Evolutionary conservation across 2,797 vertebrate genomes (phyloP), one percentile per base, ranked within the genome.

Genomic region (Poliocrania exsul): DNA sequence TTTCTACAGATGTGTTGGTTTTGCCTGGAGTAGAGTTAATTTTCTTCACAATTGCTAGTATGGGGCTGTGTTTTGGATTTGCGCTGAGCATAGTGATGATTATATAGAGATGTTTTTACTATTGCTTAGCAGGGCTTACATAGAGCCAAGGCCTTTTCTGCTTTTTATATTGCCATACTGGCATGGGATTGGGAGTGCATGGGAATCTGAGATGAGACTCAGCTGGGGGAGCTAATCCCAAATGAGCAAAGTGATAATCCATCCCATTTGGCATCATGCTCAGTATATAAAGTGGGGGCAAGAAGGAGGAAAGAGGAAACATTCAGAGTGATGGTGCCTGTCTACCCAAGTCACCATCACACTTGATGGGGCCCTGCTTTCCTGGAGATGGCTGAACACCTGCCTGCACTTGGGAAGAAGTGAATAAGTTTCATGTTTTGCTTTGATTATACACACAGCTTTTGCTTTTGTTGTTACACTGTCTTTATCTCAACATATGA

Each of bases 111-210:
- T 24, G 7, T 15, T 35, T 38, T 47, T 47, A 5, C 24, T 28
- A 24, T 24, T 13, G 46, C 21, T n/a, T 15, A 50, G 23, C 19
- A 33, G 38, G 6, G 5, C 6, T 53, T 15, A 10, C 46, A 66
- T 13, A 51, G 51, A 38, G n/a, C 7, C 37, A 46, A 46, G 11
- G 51, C 4, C 9, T 58, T 44, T 65, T 33, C 60, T 58, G 8
- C 6, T 51, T 4, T 46, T 51, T 0, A 0, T 17, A 38, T 16
- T 51, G 37, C 9, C 6, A 17, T 0, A 0, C 19, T 58, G 24
- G n/a, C 2, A 18, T 51, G 13, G 13, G 6, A 6, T 12, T 72
- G 24, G 10, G 19, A 6, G 4, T 15, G 4, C 5, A 23, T 66
- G 51, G 19, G 67, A 38, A 25, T 29, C 3, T 81, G 33, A 9